Evolutionary conservation across 2,888 invertebrate species (phyloP), one percentile per base, ranked within the genome.

Genomic region (Physocephala rufipes): DNA sequence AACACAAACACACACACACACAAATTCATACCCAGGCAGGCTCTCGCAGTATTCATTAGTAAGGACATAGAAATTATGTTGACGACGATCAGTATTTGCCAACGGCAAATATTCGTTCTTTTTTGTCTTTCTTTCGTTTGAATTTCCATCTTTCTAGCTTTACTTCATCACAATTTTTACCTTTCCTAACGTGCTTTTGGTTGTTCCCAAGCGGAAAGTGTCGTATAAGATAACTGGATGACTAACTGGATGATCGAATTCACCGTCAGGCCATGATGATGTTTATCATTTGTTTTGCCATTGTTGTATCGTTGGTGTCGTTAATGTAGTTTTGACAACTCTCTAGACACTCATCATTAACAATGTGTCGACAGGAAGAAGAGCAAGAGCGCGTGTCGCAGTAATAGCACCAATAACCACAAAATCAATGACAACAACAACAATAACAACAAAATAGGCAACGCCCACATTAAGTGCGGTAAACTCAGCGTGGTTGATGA

Each of bases 11-110:
- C 49, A 15, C 7, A 49, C 49, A 26, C 58, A 58, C 15, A 26
- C 16, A 24, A 26, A 26, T 21, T 55, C 2, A 26, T 16, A 5
- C 16, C 28, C 2, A 15, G 43, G 21, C 21, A 19, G 43, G 36
- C 4, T 62, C 16, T n/a, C 15, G 12, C n/a, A n/a, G 66, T 12
- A 53, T 68, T 62, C 68, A 68, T 68, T 68, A 62, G 68, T 51
- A 51, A 28, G 43, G 13, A 53, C 28, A 43, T 55, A 36, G n/a
- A 66, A 53, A 28, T 15, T 13, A 36, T 36, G 36, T 7, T 36
- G 36, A 4, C 36, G 66, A 36, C 55, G 66, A 53, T 66, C 66
- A 51, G 51, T 53, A 30, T 66, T 66, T 66, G 55, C 26, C 26
- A 58, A 58, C 16, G 15, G 26, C 26, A 58, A 26, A 58, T 12